Evolutionary conservation across 2,113 vertebrate genomes (phyloP), one percentile per base, ranked within the genome.

Genomic region (Cyanoderma ruficeps): DNA sequence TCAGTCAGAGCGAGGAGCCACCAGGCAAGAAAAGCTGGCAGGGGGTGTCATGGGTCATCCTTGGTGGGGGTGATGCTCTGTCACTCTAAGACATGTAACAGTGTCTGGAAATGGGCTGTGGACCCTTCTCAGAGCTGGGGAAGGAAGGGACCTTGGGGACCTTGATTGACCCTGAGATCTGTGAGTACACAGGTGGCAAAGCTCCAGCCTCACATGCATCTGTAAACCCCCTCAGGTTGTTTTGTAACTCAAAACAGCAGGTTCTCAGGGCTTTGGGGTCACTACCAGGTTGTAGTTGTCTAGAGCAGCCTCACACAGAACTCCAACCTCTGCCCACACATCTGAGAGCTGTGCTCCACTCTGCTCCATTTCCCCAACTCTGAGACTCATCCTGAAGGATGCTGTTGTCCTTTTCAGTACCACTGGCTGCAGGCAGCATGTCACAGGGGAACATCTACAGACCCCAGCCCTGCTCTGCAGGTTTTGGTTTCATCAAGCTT

Each of bases 11-110:
- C 0, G 0, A 59, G 75, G 64, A 91, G 39, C 22, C 53, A 61
- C 7, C 7, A 65, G 49, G 39, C 47, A 52, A 13, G 37, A 52
- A 39, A n/a, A 24, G 37, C 59, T 68, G 70, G 25, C 30, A 37
- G 30, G 42, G 14, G 20, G 7, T 67, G 20, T 46, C 0, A 0
- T 1, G 6, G 30, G 10, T 72, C 27, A 24, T 30, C 24, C 52
- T 22, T 39, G 37, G 37, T 52, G 69, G 25, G 25, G 37, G 14
- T 41, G 56, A 18, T 24, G 46, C 20, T 80, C 30, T 83, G 61
- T 76, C 78, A 46, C 8, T 42, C 55, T 49, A 57, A 63, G 57
- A 52, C 19, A 4, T 10, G 17, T 10, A 15, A 16, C 0, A 0
- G 42, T 71, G 44, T 21, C 69, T 88, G 57, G 72, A 61, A 87